Evolutionary conservation across 1,140 invertebrate genomes (phyloP), one percentile per base, ranked within the genome.

Genomic region (Hirudo medicinalis): DNA sequence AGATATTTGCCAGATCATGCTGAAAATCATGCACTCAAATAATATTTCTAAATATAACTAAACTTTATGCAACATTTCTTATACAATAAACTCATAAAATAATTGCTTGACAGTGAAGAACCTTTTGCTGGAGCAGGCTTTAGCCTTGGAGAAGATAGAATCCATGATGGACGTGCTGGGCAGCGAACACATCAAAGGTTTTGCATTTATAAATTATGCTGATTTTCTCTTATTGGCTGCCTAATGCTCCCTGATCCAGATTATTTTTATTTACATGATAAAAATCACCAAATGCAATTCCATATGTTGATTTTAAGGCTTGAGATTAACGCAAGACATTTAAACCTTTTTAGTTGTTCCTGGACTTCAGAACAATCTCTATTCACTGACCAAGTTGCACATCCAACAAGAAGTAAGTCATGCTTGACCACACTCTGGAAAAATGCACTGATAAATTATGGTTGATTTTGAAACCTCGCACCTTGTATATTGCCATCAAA

Each of bases 161-260:
- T 63, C 57, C 22, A 63, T 63, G 57, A 25, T 22, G 22, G 57
- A 63, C 17, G 57, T 63, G 22, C 57, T 63, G 19, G 57, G 57
- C 19, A 63, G 57, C 17, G 57, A 63, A 63, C 57, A 63, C 57
- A 63, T 63, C 6, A 63, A 63, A 63, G 57, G 57, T 63, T 20
- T 57, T 57, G 54, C 20, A 36, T 36, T 36, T 2, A 36, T 36
- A 36, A 36, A 36, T 36, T 36, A n/a, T n/a, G n/a, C n/a, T n/a
- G n/a, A n/a, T n/a, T n/a, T n/a, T n/a, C n/a, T n/a, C n/a, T n/a
- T n/a, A n/a, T n/a, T n/a, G n/a, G n/a, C n/a, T n/a, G n/a, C n/a
- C n/a, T n/a, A n/a, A n/a, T n/a, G n/a, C n/a, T n/a, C 40, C 40
- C 40, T 40, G 40, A 6, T 40, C 40, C 40, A 40, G 11, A 40